Percentiles rank a stretch among this genome's conserved stretches.
Conservation (phyloP, 2,888 invertebrate genomes). For the Patella ulyssiponensis region DNA sequence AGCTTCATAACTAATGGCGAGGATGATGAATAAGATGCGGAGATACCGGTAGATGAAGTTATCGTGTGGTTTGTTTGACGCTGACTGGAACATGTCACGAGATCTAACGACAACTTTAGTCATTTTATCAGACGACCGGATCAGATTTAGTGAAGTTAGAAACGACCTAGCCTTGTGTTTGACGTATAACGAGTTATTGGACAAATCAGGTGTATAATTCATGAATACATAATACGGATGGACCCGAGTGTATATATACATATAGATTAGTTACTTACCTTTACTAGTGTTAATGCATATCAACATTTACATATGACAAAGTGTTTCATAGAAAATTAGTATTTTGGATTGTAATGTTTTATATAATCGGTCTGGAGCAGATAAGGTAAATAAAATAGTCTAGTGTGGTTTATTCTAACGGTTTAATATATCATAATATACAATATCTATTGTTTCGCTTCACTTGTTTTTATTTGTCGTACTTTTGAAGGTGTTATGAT, state of each 20-base stretch:
- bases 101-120: too few species aligned
- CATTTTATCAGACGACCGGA: too few species aligned
- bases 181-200: constrained; percentile 9
- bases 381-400: too few species aligned
- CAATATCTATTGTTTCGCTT: too few species aligned
- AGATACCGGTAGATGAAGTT: too few species aligned
- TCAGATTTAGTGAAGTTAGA: too few species aligned
- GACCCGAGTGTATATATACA: background rate
- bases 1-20: background rate
- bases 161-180: background rate
- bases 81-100: background rate
- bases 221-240: background rate
- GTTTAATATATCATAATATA: too few species aligned
- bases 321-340: background rate
- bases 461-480: too few species aligned
- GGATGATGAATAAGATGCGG: background rate
- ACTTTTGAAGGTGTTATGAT: too few species aligned
- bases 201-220: background rate
- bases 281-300: constrained; percentile 9
- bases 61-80: background rate
- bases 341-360: too few species aligned
- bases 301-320: constrained; percentile 2
- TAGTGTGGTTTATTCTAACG: too few species aligned
- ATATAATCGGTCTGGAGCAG: too few species aligned
- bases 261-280: background rate